Evolutionary conservation across 2,888 invertebrate species (phyloP), one percentile per base, ranked within the genome.

Genomic region (Synergus gifuensis): DNA sequence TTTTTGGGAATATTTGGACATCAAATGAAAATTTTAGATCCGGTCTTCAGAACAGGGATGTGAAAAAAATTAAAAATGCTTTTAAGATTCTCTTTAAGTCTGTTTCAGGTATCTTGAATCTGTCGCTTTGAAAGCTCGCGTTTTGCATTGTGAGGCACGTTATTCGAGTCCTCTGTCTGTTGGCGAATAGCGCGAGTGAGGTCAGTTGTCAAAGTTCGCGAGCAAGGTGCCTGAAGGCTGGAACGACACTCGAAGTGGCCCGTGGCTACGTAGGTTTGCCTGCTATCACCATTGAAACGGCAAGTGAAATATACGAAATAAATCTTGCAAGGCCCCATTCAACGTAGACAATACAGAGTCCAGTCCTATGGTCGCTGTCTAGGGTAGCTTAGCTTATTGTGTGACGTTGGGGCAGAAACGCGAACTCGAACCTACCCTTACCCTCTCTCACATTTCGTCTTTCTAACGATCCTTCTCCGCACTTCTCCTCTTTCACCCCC

Each of bases 291-390:
- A 92, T 92, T 92, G 91, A 92, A 92, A 92, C 89, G 89, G 89
- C 91, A 91, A 92, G 92, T 92, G 92, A 92, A 92, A 91, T 92
- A 91, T 91, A 92, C 92, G 92, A 92, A 92, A 92, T 92, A 92
- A 92, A 92, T 92, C 92, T 92, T 92, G 91, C 92, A 92, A 92
- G 91, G 90, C 87, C 89, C 91, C 87, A 91, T 92, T 92, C 91
- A 91, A 83, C 82, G 87, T 89, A 89, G 91, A 92, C 92, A 92
- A 92, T 92, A 88, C 90, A 86, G 87, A 85, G 92, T 91, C 91
- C 91, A 91, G 90, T 90, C 88, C 88, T 87, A 89, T 88, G 89
- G 90, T 88, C 88, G 89, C 82, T 86, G 87, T 87, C 87, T 88
- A 88, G 89, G 90, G 88, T 89, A 86, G 87, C 86, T 36, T 86